phyloP scores from a whole-genome alignment of 1,140 invertebrate species.

The Anoplolepis gracilipes region DNA sequence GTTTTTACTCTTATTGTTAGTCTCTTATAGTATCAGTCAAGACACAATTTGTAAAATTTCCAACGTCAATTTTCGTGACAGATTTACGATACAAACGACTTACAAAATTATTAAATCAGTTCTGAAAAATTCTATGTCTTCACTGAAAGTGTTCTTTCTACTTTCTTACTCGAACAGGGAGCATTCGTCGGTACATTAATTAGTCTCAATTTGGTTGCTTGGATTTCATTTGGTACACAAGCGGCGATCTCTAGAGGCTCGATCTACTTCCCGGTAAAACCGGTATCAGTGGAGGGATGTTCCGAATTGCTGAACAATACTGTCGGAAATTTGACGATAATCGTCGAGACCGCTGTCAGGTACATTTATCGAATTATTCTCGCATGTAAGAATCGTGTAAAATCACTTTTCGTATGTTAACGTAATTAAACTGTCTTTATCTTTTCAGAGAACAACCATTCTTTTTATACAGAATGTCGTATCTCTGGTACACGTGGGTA shows the following conservation, averaged over 20 bases:
- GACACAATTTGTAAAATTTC: neutral
- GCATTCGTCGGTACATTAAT: slow-evolving; percentile 91
- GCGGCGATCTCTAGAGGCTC: slow-evolving; percentile 89
- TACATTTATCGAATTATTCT: slow-evolving; percentile 48
- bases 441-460: slow-evolving; percentile 83
- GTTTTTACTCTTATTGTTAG: neutral
- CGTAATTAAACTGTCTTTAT: neutral
- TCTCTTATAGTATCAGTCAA: slow-evolving; percentile 38
- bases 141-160: neutral
- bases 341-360: slow-evolving; percentile 74
- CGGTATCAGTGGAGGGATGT: slow-evolving; percentile 88
- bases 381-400: neutral
- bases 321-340: slow-evolving; percentile 70
- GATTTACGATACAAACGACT: neutral
- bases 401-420: neutral
- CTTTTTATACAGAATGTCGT: slow-evolving; percentile 88
- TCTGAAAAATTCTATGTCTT: neutral
- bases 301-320: slow-evolving; percentile 76
- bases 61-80: neutral
- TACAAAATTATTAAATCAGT: neutral
- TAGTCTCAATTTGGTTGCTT: slow-evolving; percentile 91
- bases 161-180: slow-evolving; percentile 86
- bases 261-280: slow-evolving; percentile 87
- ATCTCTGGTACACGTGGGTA: slow-evolving; percentile 90
- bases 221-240: slow-evolving; percentile 95